Conservation (phyloP, 2,888 invertebrate species). For the Falcaria lacertinaria region DNA sequence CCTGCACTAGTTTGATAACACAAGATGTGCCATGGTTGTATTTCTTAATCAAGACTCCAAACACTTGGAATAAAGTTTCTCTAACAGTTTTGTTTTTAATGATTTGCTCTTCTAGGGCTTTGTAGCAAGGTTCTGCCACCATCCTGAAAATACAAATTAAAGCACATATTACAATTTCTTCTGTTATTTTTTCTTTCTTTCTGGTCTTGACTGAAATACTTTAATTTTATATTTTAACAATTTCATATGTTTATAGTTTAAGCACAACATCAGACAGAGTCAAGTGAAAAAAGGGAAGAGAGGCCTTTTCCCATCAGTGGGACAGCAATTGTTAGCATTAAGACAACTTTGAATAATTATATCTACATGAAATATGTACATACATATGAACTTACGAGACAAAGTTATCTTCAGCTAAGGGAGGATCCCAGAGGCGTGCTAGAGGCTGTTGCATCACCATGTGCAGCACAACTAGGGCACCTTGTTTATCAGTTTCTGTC, state of each 20-base stretch:
- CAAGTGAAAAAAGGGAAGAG: no score
- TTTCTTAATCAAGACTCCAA: slow-evolving; percentile 89
- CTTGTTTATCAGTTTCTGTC: slow-evolving; percentile 84
- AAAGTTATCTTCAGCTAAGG: slow-evolving; percentile 90
- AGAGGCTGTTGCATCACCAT: slow-evolving; percentile 85
- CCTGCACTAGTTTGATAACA: slow-evolving; percentile 84
- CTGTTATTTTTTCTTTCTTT: no score
- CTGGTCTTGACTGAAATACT: no score
- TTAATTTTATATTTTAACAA: no score
- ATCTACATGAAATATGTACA: background rate
- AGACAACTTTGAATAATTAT: no score
- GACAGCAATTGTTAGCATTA: no score
- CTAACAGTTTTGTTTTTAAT: slow-evolving; percentile 82
- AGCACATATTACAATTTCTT: background rate
- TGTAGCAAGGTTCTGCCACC: slow-evolving; percentile 87
- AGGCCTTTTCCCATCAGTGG: no score
- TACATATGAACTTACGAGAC: slow-evolving; percentile 82
- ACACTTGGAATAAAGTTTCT: slow-evolving; percentile 87
- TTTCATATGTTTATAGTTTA: no score
- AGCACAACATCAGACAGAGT: no score
- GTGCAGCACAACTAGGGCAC: slow-evolving; percentile 82
- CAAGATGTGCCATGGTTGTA: slow-evolving; percentile 91
- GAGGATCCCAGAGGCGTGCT: slow-evolving; percentile 89
- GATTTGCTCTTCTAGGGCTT: slow-evolving; percentile 81
- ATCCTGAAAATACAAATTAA: slow-evolving; percentile 67